Base-by-base conservation (phyloP, 1,140 invertebrate genomes). In the Aphis craccivora region DNA sequence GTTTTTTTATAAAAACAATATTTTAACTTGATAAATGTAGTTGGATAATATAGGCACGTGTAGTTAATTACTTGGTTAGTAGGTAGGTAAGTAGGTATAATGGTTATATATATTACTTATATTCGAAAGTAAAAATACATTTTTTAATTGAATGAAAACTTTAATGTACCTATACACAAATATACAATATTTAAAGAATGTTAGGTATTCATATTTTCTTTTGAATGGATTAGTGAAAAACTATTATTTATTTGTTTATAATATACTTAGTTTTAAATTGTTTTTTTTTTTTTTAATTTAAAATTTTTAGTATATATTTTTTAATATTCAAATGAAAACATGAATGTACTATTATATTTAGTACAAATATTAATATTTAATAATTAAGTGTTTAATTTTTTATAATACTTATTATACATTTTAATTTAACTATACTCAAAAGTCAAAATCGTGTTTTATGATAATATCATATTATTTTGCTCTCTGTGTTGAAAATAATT, bases 401-500 rank as follows among this genome's bases (percentile, higher is more conserved):
- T 40, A 40, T 40, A 40, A 40, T 40, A 76, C n/a, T 76, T n/a
- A 5, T 76, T 76, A 76, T n/a, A 76, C 14, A 20, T 87, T 87
- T 87, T 87, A 87, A 87, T 45, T 87, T 87, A 40, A 84, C 37
- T 84, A 84, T 84, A 30, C 23, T 84, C 7, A 43, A 84, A 37
- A 84, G 83, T 14, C 23, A 83, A 84, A 87, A 87, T 30, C 11
- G 30, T 86, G 37, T 86, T 45, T 30, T 30, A 45, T 86, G 23
- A 86, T 86, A 14, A 86, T 86, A 25, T 60, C 3, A n/a, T 76
- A n/a, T 76, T 76, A 76, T 76, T n/a, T 76, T 76, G n/a, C n/a
- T 40, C n/a, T 18, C n/a, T 18, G 30, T 76, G 60, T n/a, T 76
- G 14, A 87, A 87, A 45, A n/a, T 43, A 87, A 45, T 86, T 23